phyloP scores from a whole-genome alignment of 2,113 vertebrate species.

The Gambusia affinis region DNA sequence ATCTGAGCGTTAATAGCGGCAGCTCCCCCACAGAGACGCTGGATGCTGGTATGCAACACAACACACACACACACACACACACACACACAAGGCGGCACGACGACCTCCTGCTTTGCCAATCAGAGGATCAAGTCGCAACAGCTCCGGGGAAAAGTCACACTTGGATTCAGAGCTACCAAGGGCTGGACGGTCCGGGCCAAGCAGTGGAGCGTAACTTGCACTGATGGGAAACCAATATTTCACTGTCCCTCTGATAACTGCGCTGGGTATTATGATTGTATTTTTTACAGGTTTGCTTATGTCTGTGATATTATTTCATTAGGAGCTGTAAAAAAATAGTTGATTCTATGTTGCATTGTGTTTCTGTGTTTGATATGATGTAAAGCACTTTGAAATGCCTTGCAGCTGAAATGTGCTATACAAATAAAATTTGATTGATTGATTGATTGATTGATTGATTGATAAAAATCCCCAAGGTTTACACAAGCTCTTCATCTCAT shows the following conservation, averaged over 20 bases:
- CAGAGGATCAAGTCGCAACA: conserved; percentile 30
- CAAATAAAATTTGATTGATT: too few relatives aligned
- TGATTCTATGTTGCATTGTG: too few relatives aligned
- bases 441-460: too few relatives aligned
- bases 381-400: too few relatives aligned
- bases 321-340: conserved; percentile 25
- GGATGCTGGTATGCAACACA: conserved; percentile 16
- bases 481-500: conserved; percentile 28
- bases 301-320: conserved; percentile 39
- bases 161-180: conserved; percentile 3
- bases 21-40: conserved; percentile 35
- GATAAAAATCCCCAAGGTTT: conserved; percentile 36
- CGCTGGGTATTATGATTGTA: conserved; percentile 37
- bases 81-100: background rate
- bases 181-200: background rate
- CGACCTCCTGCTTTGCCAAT: conserved; percentile 22
- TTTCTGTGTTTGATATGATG: too few relatives aligned
- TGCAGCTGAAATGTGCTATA: too few relatives aligned
- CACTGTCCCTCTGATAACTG: background rate
- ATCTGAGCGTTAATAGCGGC: conserved; percentile 28
- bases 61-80: background rate
- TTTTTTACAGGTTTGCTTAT: conserved; percentile 34
- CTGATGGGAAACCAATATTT: conserved; percentile 34
- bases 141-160: conserved; percentile 39
- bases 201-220: conserved; percentile 23